Percentiles rank a stretch among this genome's conserved stretches.
These are phyloP conservation scores for Tragelaphus strepsiceros DNA, from an alignment of 2,113 vertebrate species.

Conservation along the genomic window DNA sequence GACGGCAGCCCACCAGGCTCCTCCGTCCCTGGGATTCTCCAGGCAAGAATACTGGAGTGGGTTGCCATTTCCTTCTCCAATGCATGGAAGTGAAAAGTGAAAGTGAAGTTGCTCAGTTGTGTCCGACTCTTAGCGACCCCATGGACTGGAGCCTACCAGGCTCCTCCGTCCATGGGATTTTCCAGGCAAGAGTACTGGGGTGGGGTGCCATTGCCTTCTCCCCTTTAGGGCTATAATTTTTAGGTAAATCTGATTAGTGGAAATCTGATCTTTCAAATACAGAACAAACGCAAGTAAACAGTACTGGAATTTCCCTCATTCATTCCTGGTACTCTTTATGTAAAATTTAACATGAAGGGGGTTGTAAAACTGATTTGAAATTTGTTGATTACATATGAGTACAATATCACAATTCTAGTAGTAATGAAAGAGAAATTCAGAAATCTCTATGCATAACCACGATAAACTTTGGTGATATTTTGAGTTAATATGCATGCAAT, in stretches of 20 bases:
- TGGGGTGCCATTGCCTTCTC: too few relatives aligned
- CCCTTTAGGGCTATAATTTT: conserved; percentile 31
- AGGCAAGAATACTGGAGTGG: too few relatives aligned
- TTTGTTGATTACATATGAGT: not conserved
- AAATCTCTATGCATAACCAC: not conserved
- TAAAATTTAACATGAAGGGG: not conserved
- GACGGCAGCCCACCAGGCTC: too few relatives aligned
- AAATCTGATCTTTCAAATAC: conserved; percentile 31
- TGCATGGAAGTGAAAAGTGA: too few relatives aligned
- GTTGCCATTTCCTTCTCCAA: too few relatives aligned
- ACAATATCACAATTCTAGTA: not conserved
- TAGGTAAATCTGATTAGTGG: conserved; percentile 57
- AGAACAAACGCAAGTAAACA: conserved; percentile 28
- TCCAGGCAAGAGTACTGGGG: too few relatives aligned
- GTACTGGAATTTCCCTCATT: not conserved
- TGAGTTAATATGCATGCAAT: not conserved
- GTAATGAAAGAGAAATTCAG: not conserved
- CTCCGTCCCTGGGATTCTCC: too few relatives aligned
- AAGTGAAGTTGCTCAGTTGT: too few relatives aligned
- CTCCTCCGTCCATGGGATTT: too few relatives aligned
- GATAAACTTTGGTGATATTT: not conserved
- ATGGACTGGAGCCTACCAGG: too few relatives aligned
- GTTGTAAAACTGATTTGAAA: not conserved
- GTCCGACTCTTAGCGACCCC: too few relatives aligned
- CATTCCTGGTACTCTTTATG: not conserved